Evolutionary conservation across 2,888 invertebrate genomes (phyloP).

Genomic region (Drosophila atroscutellata): DNA sequence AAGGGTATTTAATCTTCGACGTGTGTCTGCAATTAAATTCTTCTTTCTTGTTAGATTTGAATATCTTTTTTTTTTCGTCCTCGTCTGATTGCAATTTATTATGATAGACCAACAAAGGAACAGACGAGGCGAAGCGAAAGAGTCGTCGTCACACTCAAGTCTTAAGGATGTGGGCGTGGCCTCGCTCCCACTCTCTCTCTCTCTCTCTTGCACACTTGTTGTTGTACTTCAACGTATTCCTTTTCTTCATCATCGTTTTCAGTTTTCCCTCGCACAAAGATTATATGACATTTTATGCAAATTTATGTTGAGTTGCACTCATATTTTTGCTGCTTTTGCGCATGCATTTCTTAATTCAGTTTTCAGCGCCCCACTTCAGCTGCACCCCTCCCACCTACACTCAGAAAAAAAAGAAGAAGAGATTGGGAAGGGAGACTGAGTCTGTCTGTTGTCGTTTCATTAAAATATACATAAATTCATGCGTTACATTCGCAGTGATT

Average conservation of each 20-base stretch:
- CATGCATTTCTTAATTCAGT: conserved; percentile 60
- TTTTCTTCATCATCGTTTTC: background rate
- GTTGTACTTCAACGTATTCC: background rate
- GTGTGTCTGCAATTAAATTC: background rate
- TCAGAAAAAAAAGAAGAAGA: background rate
- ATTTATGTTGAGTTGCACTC: conserved; percentile 49
- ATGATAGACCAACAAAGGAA: conserved; percentile 39
- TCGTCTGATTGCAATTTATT: conserved; percentile 74
- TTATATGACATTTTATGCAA: conserved; percentile 63
- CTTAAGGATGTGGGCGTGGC: conserved; percentile 18
- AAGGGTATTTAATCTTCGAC: background rate
- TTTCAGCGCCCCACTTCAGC: conserved; percentile 17
- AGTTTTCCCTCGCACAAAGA: conserved; percentile 24
- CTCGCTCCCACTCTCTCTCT: background rate
- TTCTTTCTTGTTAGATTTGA: background rate
- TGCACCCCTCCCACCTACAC: background rate
- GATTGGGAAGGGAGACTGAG: background rate
- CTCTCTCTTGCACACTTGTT: background rate
- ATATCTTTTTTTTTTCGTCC: background rate
- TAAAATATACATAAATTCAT: conserved; percentile 32
- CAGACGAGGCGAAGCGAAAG: background rate
- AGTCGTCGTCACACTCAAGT: background rate
- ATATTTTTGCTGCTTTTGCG: conserved; percentile 35
- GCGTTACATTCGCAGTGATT: conserved; percentile 19
- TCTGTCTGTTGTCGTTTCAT: conserved; percentile 45